phyloP scores from a whole-genome alignment of 2,888 invertebrate genomes.

The Himalopsyche kuldschensis region DNA sequence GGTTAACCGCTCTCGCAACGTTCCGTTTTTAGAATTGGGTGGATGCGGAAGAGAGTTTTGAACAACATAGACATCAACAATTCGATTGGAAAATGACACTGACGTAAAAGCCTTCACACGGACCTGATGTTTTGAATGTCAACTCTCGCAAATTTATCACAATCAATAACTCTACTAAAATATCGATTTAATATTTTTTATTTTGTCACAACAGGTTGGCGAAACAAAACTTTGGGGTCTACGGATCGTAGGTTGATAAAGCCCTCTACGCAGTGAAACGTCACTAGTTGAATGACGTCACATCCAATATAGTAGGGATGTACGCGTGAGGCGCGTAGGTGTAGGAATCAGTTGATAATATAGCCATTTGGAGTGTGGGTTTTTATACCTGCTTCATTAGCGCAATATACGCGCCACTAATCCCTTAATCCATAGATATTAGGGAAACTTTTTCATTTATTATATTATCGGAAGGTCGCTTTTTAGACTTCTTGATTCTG shows the following conservation, averaged over 20 bases:
- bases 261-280: neutral
- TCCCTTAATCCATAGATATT: neutral
- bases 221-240: neutral
- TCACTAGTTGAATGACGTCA: neutral
- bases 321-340: neutral
- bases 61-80: too few species aligned
- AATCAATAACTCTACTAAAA: too few species aligned
- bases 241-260: neutral
- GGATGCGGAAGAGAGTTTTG: too few species aligned
- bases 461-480: neutral
- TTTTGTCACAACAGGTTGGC: neutral
- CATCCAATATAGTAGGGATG: neutral
- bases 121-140: too few species aligned
- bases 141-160: too few species aligned
- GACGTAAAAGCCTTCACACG: too few species aligned
- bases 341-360: neutral
- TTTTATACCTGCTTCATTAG: neutral
- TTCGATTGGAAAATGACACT: too few species aligned
- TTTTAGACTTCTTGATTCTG: too few species aligned
- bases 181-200: neutral
- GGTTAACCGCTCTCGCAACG: too few species aligned
- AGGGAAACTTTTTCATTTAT: neutral
- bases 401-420: neutral
- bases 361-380: neutral
- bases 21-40: too few species aligned